Percentiles rank a stretch among this genome's conserved stretches.
Evolutionary conservation across 2,113 vertebrate species (phyloP).

Genomic region (Microcebus tavaratra): DNA sequence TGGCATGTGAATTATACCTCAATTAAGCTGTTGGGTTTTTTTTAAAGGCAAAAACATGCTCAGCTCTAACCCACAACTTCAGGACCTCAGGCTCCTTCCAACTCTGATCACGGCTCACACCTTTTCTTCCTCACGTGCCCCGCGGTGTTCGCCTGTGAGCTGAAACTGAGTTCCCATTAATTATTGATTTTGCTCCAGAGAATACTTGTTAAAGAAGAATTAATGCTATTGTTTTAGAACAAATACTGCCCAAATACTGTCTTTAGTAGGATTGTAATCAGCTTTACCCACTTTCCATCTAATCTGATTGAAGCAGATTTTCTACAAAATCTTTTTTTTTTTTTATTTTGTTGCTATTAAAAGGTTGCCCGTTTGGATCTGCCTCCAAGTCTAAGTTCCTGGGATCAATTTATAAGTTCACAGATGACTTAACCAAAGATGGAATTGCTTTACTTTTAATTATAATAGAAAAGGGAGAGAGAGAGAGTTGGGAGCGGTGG

Average conservation of each 20-base stretch:
- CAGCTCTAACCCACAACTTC: not conserved
- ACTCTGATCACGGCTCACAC: not conserved
- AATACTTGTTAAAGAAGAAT: slow-evolving; percentile 87
- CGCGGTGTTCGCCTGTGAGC: slow-evolving; percentile 69
- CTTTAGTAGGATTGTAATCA: slow-evolving; percentile 90
- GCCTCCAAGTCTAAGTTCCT: slow-evolving; percentile 84
- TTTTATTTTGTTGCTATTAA: slow-evolving; percentile 90
- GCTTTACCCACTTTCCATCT: slow-evolving; percentile 90
- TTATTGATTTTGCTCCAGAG: slow-evolving; percentile 85
- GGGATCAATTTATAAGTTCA: slow-evolving; percentile 73
- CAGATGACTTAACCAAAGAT: slow-evolving; percentile 32
- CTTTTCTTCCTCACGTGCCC: slow-evolving; percentile 63
- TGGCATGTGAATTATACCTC: not conserved
- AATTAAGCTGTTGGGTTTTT: not conserved
- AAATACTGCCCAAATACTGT: slow-evolving; percentile 87
- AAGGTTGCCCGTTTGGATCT: slow-evolving; percentile 86
- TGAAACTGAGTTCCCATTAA: slow-evolving; percentile 83
- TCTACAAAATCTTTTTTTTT: slow-evolving; percentile 87
- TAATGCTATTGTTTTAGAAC: slow-evolving; percentile 87
- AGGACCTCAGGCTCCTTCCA: not conserved
- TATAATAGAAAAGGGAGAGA: slow-evolving; percentile 44
- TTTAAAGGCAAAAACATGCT: not conserved
- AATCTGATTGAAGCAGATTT: slow-evolving; percentile 94
- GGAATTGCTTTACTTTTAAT: slow-evolving; percentile 60
- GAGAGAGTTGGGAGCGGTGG: fast-evolving